Evolutionary conservation across 92 coral and sea anemone genomes (phyloP).

Genomic region (Hydrozoanthus gracilis): DNA sequence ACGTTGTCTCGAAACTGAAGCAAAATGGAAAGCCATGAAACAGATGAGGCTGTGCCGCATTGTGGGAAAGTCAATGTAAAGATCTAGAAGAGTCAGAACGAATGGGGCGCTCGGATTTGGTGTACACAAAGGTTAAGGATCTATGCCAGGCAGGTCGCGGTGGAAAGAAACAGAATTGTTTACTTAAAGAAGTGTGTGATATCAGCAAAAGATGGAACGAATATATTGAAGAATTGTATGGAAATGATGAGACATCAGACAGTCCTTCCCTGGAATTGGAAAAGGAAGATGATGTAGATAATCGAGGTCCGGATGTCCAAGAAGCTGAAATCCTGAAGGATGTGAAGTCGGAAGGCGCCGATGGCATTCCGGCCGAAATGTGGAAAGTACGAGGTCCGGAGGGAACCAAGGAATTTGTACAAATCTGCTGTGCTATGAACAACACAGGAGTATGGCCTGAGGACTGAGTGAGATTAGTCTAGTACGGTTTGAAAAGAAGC

Average conservation of each 20-base stretch:
- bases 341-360: neutral
- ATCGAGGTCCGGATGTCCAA: constrained; percentile 4
- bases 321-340: neutral
- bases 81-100: too few relatives aligned
- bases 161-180: too few relatives aligned
- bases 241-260: neutral
- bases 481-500: constrained; percentile 9
- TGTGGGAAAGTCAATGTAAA: too few relatives aligned
- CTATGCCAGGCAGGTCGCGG: too few relatives aligned
- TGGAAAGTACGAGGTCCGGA: constrained; percentile 31
- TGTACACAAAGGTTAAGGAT: too few relatives aligned
- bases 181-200: too few relatives aligned
- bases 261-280: neutral
- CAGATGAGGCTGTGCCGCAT: too few relatives aligned
- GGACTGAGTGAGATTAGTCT: neutral
- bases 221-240: too few relatives aligned
- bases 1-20: too few relatives aligned
- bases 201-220: too few relatives aligned
- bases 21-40: too few relatives aligned
- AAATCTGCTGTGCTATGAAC: neutral
- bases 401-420: constrained; percentile 14
- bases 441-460: constrained; percentile 2
- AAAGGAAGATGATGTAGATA: constrained; percentile 22
- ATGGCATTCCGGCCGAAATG: constrained; percentile 50
- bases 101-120: too few relatives aligned